Evolutionary conservation across 2,888 invertebrate genomes (phyloP), one percentile per base, ranked within the genome.

Genomic region (Encarsia formosa): DNA sequence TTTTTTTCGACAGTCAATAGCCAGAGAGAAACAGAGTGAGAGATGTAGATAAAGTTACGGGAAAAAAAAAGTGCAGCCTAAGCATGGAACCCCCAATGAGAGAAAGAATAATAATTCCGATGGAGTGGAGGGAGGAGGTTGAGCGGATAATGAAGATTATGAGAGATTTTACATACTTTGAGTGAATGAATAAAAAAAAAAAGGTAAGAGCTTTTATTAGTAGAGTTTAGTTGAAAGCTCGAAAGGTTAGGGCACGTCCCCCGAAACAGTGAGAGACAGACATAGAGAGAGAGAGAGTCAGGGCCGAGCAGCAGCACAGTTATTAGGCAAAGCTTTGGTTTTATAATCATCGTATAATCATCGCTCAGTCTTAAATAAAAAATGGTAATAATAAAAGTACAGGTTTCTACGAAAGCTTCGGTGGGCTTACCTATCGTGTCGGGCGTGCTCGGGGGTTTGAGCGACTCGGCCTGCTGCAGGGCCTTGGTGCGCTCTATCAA

Each of bases 401-500:
- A n/a, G n/a, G n/a, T n/a, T n/a, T n/a, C n/a, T n/a, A n/a, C n/a
- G n/a, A n/a, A n/a, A n/a, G n/a, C n/a, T n/a, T n/a, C n/a, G n/a
- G n/a, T 39, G 40, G 59, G 71, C 73, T 74, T 64, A 74, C 73
- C 73, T 59, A 73, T 67, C 56, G 71, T 66, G 60, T 74, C 74
- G 56, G 70, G 71, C 61, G 74, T 73, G 65, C 71, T 75, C 61
- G 74, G 70, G 60, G 74, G 73, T 63, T 74, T 74, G 52, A 75
- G 73, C 42, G 77, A 78, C 67, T 82, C 82, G 61, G 81, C 81
- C 59, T 79, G 77, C 62, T 82, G 82, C 54, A 87, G 73, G 31
- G 81, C 80, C 70, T 88, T 87, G 66, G 86, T 84, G 67, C 88
- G 84, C 75, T 91, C 90, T 72, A 90, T 76, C 44, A 90, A 78